Percentiles rank a stretch among this genome's conserved stretches.
Conservation (phyloP, 2,888 invertebrate genomes). For the Andrena trimmerana region DNA sequence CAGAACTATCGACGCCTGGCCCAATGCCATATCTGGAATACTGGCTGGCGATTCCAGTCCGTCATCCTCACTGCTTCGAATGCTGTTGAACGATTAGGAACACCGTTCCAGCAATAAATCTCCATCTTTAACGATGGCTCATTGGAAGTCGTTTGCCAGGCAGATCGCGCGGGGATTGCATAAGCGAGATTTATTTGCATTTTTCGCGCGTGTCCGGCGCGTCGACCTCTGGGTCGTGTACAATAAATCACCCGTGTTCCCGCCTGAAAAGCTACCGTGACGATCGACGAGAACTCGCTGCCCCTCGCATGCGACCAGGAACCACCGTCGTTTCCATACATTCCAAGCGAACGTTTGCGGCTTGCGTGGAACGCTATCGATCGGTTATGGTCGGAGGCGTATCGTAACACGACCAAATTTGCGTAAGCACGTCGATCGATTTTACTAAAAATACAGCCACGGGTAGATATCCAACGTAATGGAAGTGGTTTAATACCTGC, state of each 20-base stretch:
- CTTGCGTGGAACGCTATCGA: conserved; percentile 29
- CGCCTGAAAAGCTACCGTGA: conserved; percentile 14
- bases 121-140: conserved; percentile 25
- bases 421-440: background rate
- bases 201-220: background rate
- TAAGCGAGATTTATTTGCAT: conserved; percentile 16
- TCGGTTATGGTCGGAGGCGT: conserved; percentile 5
- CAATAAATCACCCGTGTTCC: conserved; percentile 44
- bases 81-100: background rate
- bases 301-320: conserved; percentile 28
- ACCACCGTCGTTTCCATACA: conserved; percentile 29
- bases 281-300: conserved; percentile 3
- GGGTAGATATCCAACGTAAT: background rate
- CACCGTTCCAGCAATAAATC: conserved; percentile 35
- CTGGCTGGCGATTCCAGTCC: background rate
- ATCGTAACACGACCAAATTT: conserved; percentile 45
- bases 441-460: conserved; percentile 20
- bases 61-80: background rate
- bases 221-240: conserved; percentile 3
- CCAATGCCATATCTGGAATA: background rate
- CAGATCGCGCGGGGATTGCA: conserved; percentile 11
- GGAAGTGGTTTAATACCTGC: background rate
- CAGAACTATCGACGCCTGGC: too few relatives aligned
- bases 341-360: conserved; percentile 12
- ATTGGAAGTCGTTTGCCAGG: conserved; percentile 20